Evolutionary conservation across 2,797 vertebrate species (phyloP).

Genomic region (Mus spretus): DNA sequence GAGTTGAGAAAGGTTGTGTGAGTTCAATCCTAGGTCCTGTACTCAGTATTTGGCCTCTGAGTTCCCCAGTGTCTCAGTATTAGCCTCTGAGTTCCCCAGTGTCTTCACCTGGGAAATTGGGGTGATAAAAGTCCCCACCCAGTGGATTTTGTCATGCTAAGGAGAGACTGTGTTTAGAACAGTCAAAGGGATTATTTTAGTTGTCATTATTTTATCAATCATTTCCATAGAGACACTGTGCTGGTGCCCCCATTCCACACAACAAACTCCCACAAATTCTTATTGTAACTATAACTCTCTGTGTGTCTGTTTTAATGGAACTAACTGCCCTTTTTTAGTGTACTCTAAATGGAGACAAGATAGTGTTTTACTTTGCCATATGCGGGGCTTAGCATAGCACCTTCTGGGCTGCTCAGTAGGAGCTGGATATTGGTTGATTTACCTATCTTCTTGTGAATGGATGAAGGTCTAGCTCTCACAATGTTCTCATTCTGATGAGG

Average conservation of each 20-base stretch:
- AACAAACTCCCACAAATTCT: background rate
- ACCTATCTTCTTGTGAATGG: background rate
- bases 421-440: background rate
- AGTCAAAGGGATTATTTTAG: background rate
- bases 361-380: background rate
- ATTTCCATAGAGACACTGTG: background rate
- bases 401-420: background rate
- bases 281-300: background rate
- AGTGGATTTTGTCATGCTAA: background rate
- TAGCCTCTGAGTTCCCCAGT: background rate
- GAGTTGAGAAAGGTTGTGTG: background rate
- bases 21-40: background rate
- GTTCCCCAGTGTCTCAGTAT: background rate
- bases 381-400: background rate
- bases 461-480: background rate
- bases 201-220: background rate
- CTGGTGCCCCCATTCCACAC: background rate
- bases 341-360: background rate
- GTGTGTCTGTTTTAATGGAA: background rate
- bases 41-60: background rate
- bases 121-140: background rate
- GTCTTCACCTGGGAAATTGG: background rate
- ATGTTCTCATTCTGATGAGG: slow-evolving; percentile 4
- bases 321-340: background rate
- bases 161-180: slow-evolving; percentile 3